Percentiles rank a stretch among this genome's conserved stretches.
Conservation (phyloP, 2,113 vertebrate species). For the Pithys albifrons region DNA sequence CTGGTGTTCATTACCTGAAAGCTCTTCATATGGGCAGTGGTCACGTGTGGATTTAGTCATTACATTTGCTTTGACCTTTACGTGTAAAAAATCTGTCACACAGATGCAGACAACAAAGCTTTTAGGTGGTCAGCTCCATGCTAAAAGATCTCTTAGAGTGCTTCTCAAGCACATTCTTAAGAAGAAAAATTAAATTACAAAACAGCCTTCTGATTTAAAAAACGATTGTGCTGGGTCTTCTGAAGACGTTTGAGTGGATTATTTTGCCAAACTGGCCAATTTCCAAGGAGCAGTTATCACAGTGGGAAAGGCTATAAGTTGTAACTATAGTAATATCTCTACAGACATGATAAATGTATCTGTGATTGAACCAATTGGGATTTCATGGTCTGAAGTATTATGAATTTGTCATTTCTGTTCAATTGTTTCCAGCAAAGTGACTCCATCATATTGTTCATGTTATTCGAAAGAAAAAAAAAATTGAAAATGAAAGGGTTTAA, state of each 20-base stretch:
- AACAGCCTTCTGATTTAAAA: neutral
- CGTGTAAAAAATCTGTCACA: neutral
- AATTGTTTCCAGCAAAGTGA: constrained; percentile 59
- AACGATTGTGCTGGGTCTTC: neutral
- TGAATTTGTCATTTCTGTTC: constrained; percentile 64
- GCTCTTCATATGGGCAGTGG: neutral
- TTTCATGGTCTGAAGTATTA: constrained; percentile 65
- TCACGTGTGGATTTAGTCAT: neutral
- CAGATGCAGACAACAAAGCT: neutral
- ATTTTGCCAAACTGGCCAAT: neutral
- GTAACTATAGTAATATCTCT: constrained; percentile 6
- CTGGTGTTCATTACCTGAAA: neutral
- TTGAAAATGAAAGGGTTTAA: constrained; percentile 23
- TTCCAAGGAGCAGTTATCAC: constrained; percentile 19
- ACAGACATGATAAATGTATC: constrained; percentile 44
- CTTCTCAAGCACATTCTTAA: neutral
- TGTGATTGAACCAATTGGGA: constrained; percentile 51
- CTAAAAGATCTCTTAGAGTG: neutral
- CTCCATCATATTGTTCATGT: constrained; percentile 36
- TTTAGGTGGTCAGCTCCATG: neutral
- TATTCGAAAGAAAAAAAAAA: neutral
- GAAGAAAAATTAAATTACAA: constrained; percentile 17
- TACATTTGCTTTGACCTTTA: neutral
- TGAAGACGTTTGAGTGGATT: neutral
- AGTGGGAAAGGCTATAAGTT: neutral